Evolutionary conservation across 2,113 vertebrate genomes (phyloP).

Genomic region (Gasterosteus nipponicus): DNA sequence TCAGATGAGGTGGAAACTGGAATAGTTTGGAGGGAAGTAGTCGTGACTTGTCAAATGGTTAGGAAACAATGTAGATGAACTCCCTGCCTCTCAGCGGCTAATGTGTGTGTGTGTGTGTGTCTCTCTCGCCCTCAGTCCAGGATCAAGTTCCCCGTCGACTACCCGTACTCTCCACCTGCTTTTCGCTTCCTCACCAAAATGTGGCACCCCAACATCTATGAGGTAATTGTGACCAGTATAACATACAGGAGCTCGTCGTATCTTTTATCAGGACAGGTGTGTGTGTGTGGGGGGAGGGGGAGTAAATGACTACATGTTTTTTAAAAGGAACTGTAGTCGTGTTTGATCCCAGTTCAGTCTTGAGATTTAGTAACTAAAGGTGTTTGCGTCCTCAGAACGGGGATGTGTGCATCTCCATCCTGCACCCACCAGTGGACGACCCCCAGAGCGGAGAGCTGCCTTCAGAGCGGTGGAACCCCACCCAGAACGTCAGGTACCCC

Average conservation of each 20-base stretch:
- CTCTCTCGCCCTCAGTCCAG: constrained; percentile 82
- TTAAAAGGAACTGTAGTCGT: too few species aligned
- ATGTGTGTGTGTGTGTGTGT: constrained; percentile 9
- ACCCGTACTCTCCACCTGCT: constrained; percentile 95
- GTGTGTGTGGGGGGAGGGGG: too few species aligned
- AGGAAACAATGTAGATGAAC: background rate
- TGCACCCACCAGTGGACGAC: constrained; percentile 92
- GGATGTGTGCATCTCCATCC: constrained; percentile 95
- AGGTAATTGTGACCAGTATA: constrained; percentile 78
- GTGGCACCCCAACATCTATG: constrained; percentile 99
- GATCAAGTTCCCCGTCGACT: constrained; percentile 95
- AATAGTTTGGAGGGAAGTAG: constrained; percentile 1
- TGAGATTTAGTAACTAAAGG: background rate
- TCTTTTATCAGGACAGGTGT: background rate
- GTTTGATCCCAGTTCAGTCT: background rate
- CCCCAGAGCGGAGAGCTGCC: constrained; percentile 96
- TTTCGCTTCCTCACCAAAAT: constrained; percentile 98
- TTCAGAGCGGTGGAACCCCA: constrained; percentile 95
- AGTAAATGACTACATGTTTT: too few species aligned
- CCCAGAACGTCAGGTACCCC: constrained; percentile 92
- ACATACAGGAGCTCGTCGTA: too few species aligned
- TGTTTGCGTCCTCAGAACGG: constrained; percentile 81
- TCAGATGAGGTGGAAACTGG: background rate
- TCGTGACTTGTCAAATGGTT: constrained; percentile 18
- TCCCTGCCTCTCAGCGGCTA: constrained; percentile 15